phyloP scores from a whole-genome alignment of 2,797 vertebrate genomes.

The Apogon talboti region DNA sequence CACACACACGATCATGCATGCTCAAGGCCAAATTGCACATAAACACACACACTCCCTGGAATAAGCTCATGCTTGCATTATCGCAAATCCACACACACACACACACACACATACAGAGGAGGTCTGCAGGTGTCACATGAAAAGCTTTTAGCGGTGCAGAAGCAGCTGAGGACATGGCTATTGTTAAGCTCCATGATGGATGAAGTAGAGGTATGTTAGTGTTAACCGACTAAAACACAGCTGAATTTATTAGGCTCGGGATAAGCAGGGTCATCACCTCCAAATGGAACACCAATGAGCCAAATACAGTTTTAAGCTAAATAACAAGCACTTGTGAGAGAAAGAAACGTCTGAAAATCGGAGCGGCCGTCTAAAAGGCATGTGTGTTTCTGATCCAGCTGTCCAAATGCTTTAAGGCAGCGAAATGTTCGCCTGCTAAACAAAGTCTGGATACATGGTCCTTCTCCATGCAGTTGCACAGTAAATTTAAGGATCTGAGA shows the following conservation, averaged over 20 bases:
- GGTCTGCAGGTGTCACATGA: slow-evolving; percentile 82
- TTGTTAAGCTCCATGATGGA: slow-evolving; percentile 89
- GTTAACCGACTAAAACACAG: slow-evolving; percentile 87
- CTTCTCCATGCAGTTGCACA: no score
- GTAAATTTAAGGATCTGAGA: no score
- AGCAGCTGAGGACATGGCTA: slow-evolving; percentile 82
- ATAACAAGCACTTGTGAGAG: slow-evolving; percentile 90
- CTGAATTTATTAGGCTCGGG: slow-evolving; percentile 89
- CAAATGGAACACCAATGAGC: slow-evolving; percentile 91
- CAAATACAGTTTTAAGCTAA: slow-evolving; percentile 89
- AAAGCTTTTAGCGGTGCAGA: slow-evolving; percentile 87
- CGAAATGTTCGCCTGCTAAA: no score
- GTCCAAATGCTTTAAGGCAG: no score
- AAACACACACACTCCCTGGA: slow-evolving; percentile 1
- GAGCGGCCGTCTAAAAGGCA: slow-evolving; percentile 66
- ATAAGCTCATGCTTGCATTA: slow-evolving; percentile 17
- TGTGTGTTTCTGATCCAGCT: slow-evolving; percentile 1
- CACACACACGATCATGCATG: slow-evolving; percentile 1
- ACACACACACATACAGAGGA: slow-evolving; percentile 28
- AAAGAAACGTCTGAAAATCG: slow-evolving; percentile 76
- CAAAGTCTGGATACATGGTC: no score
- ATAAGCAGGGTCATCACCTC: slow-evolving; percentile 89
- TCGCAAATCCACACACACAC: background rate
- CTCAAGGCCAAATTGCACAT: slow-evolving; percentile 9
- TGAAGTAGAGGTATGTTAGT: slow-evolving; percentile 89